Evolutionary conservation across 2,797 vertebrate species (phyloP).

Genomic region (Pelobates cultripes): DNA sequence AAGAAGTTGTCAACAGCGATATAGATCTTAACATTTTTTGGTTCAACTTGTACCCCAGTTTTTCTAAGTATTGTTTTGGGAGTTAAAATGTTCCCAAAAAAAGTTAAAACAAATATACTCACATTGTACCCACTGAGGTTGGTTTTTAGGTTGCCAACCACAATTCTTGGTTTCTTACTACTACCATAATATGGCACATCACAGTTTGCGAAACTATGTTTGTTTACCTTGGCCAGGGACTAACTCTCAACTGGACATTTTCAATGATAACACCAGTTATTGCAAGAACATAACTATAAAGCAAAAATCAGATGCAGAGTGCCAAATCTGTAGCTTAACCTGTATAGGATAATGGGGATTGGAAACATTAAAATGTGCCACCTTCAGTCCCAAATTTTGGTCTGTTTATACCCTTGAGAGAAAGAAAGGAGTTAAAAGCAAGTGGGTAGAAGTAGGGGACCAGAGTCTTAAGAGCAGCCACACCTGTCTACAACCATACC

Average conservation of each 20-base stretch:
- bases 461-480: constrained; percentile 87
- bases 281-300: constrained; percentile 42
- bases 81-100: not conserved
- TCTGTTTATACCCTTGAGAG: constrained; percentile 55
- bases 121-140: not conserved
- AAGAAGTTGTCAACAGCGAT: constrained; percentile 39
- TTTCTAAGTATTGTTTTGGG: constrained; percentile 10
- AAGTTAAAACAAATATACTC: not conserved
- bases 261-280: constrained; percentile 27
- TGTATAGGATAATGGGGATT: constrained; percentile 36
- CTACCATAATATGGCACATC: constrained; percentile 34
- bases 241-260: constrained; percentile 19
- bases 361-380: constrained; percentile 30
- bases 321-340: constrained; percentile 43
- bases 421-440: constrained; percentile 53
- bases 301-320: constrained; percentile 39
- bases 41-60: constrained; percentile 28
- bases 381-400: constrained; percentile 46
- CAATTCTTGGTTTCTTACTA: constrained; percentile 3
- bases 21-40: constrained; percentile 31
- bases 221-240: constrained; percentile 3
- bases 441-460: constrained; percentile 34
- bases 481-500: constrained; percentile 98
- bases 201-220: constrained; percentile 24
- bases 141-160: not conserved